Percentiles rank a stretch among this genome's conserved stretches.
Conservation (phyloP, 2,797 vertebrate species). For the Neomorphus geoffroyi region DNA sequence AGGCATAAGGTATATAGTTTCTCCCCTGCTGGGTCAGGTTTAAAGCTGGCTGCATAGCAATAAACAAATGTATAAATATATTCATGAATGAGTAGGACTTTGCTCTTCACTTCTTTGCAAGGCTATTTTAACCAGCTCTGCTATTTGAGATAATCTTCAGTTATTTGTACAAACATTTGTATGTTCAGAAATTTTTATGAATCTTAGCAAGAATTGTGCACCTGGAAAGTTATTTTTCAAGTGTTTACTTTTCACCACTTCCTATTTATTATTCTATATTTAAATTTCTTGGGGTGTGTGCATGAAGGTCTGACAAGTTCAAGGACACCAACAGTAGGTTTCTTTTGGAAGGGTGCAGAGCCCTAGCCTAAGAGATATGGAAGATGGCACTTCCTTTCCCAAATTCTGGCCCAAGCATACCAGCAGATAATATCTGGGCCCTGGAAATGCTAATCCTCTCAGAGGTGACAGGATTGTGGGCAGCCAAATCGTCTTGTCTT, state of each 20-base stretch:
- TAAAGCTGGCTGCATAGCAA: slow-evolving; percentile 48
- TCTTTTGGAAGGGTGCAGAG: not conserved
- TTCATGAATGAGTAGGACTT: slow-evolving; percentile 28
- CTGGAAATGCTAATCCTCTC: not conserved
- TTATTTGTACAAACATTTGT: slow-evolving; percentile 30
- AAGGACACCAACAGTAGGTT: not conserved
- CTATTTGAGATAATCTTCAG: not conserved
- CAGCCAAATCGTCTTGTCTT: not conserved
- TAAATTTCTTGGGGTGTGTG: not conserved
- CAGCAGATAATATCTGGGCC: not conserved
- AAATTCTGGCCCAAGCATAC: not conserved
- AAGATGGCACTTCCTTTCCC: not conserved
- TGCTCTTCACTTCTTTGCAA: slow-evolving; percentile 50
- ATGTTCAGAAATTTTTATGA: slow-evolving; percentile 12
- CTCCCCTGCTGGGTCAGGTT: slow-evolving; percentile 31
- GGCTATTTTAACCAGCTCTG: slow-evolving; percentile 27
- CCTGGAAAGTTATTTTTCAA: not conserved
- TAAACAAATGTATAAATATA: slow-evolving; percentile 62
- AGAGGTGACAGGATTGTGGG: fast-evolving
- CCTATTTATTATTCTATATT: not conserved
- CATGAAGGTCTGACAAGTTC: not conserved
- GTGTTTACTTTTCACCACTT: not conserved
- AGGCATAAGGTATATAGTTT: slow-evolving; percentile 54
- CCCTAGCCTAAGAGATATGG: not conserved
- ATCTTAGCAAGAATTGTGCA: not conserved